Evolutionary conservation across 2,888 invertebrate genomes (phyloP).

Genomic region (Diarsia rubi): DNA sequence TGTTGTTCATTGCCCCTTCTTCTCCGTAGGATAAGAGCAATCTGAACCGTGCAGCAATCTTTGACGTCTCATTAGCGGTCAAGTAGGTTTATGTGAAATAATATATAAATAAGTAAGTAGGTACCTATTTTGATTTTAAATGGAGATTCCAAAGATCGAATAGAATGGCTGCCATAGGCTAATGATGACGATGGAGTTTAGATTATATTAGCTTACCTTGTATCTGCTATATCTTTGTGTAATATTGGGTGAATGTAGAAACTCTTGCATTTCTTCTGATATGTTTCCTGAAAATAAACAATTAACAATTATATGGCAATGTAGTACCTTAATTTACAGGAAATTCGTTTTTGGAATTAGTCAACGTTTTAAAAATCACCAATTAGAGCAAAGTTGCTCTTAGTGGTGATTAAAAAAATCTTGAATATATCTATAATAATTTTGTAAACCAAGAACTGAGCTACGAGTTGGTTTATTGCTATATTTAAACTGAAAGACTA

Average conservation of each 20-base stretch:
- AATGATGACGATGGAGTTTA: background rate
- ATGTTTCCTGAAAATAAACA: conserved; percentile 92
- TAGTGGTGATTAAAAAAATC: too few relatives aligned
- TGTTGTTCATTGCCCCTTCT: too few relatives aligned
- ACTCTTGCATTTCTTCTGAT: conserved; percentile 93
- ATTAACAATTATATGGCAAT: background rate
- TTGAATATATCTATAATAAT: too few relatives aligned
- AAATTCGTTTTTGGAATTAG: background rate
- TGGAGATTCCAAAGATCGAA: too few relatives aligned
- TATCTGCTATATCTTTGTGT: conserved; percentile 88
- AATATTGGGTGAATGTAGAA: conserved; percentile 91
- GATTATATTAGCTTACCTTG: conserved; percentile 79
- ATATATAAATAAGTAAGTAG: too few relatives aligned
- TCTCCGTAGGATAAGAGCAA: too few relatives aligned
- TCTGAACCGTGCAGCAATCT: too few relatives aligned
- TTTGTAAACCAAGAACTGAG: background rate
- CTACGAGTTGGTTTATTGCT: background rate
- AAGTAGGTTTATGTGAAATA: too few relatives aligned
- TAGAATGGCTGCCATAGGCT: background rate
- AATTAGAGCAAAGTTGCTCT: background rate
- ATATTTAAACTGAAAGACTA: background rate
- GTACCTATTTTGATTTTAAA: too few relatives aligned
- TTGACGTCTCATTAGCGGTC: too few relatives aligned
- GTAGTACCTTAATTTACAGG: background rate
- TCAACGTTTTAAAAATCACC: background rate